Base-by-base conservation (phyloP, 2,113 vertebrate genomes). In the Pipra filicauda region DNA sequence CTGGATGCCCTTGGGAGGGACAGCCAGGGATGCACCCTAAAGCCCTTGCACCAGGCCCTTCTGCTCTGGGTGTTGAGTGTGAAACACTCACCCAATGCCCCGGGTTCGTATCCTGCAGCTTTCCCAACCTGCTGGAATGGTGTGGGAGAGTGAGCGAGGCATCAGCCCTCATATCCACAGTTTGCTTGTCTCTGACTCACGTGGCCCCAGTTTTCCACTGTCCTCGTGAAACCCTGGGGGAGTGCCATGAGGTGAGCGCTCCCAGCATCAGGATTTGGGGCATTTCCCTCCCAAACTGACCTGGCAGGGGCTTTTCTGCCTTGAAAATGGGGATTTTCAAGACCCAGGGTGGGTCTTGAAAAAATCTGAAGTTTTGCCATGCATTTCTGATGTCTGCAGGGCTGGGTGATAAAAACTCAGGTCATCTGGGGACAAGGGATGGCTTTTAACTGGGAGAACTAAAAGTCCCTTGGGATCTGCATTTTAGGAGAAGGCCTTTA, bases 181-280 rank as follows among this genome's bases (percentile, higher is more conserved):
- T 46, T 67, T 81, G 59, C 59, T 66, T 11, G 15, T 15, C 61
- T 54, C 76, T 2, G 3, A 5, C 22, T 64, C 26, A 3, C 3
- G 2, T 44, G 51, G 9, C 44, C 54, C 30, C 4, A 1, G 27
- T 58, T 81, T 89, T 74, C 77, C 64, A 4, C 48, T 21, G 19
- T 69, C 58, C 55, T 30, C 12, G 1, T 8, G 33, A 49, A 61
- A 21, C 30, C 18, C 26, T 22, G 22, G 39, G 39, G 39, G 39
- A 41, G 39, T 1, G 15, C 48, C 0, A 0, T 0, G 0, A n/a
- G 48, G 44, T 43, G 31, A 39, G 64, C 1, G 0, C 46, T 94
- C 20, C 37, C 2, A 5, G 12, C 0, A 0, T 52, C 6, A 6
- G 74, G 28, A 55, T 91, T 46, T 74, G 82, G 57, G 70, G 31